Conservation (phyloP, 2,888 invertebrate species). For the Monochamus alternatus region DNA sequence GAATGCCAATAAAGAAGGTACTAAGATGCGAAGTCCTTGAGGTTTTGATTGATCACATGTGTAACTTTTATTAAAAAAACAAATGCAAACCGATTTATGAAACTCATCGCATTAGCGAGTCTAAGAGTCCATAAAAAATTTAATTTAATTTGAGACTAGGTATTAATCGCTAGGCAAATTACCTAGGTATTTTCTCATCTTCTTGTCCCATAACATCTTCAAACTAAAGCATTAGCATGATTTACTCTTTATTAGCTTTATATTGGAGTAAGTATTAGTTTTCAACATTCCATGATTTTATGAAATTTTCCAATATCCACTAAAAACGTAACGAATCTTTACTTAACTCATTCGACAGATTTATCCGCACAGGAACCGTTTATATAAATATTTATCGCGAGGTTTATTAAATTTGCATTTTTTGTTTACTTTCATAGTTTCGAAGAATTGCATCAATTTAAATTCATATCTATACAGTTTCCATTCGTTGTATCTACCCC, state of each 20-base stretch:
- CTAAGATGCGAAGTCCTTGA: not conserved
- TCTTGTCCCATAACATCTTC: not conserved
- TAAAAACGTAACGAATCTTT: not conserved
- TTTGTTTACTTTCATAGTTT: not conserved
- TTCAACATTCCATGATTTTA: not conserved
- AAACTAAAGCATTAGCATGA: slow-evolving; percentile 2
- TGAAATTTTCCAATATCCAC: not conserved
- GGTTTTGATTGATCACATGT: not conserved
- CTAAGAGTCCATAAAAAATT: not conserved
- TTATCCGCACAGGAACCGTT: not conserved
- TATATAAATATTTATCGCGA: slow-evolving; percentile 5
- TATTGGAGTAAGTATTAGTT: not conserved
- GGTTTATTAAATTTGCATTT: slow-evolving; percentile 14
- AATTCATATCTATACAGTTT: not conserved
- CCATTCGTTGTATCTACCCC: too few relatives aligned
- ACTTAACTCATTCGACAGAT: not conserved
- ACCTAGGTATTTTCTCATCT: not conserved
- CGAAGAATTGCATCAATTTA: not conserved
- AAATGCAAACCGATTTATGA: not conserved
- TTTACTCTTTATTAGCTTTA: slow-evolving; percentile 6
- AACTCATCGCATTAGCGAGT: not conserved
- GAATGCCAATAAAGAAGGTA: not conserved
- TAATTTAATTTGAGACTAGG: slow-evolving; percentile 1
- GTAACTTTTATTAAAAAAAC: slow-evolving; percentile 2
- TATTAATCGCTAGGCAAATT: slow-evolving; percentile 14